Evolutionary conservation across 1,140 invertebrate genomes (phyloP).

Genomic region (Papilio aristodemus): DNA sequence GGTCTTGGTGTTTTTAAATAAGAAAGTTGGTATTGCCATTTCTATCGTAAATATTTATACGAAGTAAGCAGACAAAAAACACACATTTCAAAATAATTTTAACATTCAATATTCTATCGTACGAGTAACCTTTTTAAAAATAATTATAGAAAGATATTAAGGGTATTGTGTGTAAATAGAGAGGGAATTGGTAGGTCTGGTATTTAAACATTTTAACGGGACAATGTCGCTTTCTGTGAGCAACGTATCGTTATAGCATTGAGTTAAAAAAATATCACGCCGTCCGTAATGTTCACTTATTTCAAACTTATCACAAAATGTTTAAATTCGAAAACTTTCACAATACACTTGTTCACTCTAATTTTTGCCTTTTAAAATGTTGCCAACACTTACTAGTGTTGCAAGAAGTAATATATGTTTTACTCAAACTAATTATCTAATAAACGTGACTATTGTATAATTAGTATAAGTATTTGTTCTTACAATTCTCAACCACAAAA

Average conservation of each 20-base stretch:
- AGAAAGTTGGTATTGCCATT: background rate
- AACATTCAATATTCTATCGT: background rate
- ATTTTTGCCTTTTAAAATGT: background rate
- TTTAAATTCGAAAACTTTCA: background rate
- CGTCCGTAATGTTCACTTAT: slow-evolving; percentile 55
- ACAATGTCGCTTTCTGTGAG: background rate
- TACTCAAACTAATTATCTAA: background rate
- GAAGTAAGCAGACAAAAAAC: background rate
- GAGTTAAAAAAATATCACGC: slow-evolving; percentile 48
- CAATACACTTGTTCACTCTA: background rate
- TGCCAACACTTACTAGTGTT: background rate
- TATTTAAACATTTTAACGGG: slow-evolving; percentile 40
- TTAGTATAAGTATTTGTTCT: background rate
- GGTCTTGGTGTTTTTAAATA: background rate
- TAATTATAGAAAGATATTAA: slow-evolving; percentile 38
- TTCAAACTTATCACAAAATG: slow-evolving; percentile 38
- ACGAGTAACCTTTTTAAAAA: background rate
- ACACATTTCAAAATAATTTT: background rate
- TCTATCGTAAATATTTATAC: background rate
- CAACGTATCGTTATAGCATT: slow-evolving; percentile 41
- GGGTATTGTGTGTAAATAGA: slow-evolving; percentile 59
- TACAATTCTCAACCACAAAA: background rate
- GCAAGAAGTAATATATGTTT: background rate
- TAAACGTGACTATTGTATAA: background rate
- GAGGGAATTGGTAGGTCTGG: slow-evolving; percentile 53